Conservation (phyloP, 1,140 invertebrate genomes). For the Tetranychus cinnabarinus region DNA sequence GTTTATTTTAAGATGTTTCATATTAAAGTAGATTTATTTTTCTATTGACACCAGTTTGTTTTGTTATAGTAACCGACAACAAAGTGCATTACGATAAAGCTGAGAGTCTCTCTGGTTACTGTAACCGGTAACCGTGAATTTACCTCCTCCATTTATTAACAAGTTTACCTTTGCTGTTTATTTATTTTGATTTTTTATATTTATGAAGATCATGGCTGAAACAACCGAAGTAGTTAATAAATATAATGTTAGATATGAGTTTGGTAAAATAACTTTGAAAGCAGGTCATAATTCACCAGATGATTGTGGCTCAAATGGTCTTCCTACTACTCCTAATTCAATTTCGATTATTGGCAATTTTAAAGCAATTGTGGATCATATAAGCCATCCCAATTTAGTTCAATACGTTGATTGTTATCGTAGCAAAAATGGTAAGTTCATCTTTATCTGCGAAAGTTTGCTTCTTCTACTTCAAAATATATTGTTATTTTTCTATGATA, state of each 20-base stretch:
- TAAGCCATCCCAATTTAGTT: conserved; percentile 55
- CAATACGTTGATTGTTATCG: conserved; percentile 71
- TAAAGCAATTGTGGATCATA: conserved; percentile 27
- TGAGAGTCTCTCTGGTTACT: too few species aligned
- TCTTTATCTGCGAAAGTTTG: not conserved
- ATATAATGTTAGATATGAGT: not conserved
- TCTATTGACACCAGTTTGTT: too few species aligned
- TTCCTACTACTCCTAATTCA: conserved; percentile 83
- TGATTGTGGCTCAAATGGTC: conserved; percentile 76
- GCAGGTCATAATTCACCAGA: conserved; percentile 19
- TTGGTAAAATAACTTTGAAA: not conserved
- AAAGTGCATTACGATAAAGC: too few species aligned
- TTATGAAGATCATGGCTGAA: not conserved
- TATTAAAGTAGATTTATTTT: too few species aligned
- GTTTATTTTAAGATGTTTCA: too few species aligned
- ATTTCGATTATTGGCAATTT: conserved; percentile 74
- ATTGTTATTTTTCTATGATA: not conserved
- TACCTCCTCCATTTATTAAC: too few species aligned
- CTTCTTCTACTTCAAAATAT: not conserved
- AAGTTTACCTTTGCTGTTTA: too few species aligned
- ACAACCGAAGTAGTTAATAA: not conserved
- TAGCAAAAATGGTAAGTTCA: conserved; percentile 64
- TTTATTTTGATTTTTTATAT: too few species aligned
- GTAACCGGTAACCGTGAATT: too few species aligned
- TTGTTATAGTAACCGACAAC: too few species aligned